Conservation (phyloP, 2,113 vertebrate genomes). For the Danio rerio region GRCz12tu NC_133180.1:3468001-3468500, state of each 20-base stretch:
- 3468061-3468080: neutral
- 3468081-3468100: neutral
- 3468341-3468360: conserved; percentile 70
- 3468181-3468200: neutral
- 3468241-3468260: conserved; percentile 21
- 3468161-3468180: neutral
- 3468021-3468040: neutral
- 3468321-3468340: conserved; percentile 79
- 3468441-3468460: conserved; percentile 17
- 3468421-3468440: neutral
- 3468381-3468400: conserved; percentile 12
- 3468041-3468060: neutral
- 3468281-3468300: conserved; percentile 78
- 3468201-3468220: neutral
- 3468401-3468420: conserved; percentile 6
- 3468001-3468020: too few species aligned
- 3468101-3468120: neutral
- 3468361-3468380: conserved; percentile 73
- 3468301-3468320: conserved; percentile 81
- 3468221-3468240: conserved; percentile 18
- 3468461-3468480: conserved; percentile 33
- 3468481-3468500: conserved; percentile 53
- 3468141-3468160: too few species aligned
- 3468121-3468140: neutral
- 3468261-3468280: conserved; percentile 59